Conservation (phyloP, 2,113 vertebrate species). For the Entomyzon cyanotis region DNA sequence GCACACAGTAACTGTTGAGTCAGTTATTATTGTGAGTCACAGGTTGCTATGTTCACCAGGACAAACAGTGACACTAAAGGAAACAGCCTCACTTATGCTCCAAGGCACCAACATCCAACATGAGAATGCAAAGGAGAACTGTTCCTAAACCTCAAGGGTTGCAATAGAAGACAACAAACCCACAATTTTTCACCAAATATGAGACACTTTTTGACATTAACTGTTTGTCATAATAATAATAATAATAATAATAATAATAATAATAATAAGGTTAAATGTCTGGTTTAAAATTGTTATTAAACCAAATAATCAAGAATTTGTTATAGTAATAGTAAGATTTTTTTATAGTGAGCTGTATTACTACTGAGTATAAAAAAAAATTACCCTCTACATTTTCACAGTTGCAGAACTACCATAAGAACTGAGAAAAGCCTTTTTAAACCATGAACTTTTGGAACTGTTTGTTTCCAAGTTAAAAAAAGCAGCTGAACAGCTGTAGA, state of each 20-base stretch:
- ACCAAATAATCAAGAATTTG: background rate
- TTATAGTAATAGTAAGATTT: background rate
- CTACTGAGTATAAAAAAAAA: background rate
- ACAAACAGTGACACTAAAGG: background rate
- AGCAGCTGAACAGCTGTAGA: background rate
- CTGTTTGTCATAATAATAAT: background rate
- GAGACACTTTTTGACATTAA: background rate
- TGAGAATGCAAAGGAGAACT: background rate
- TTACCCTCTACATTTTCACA: background rate
- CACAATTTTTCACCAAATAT: background rate
- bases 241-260: background rate
- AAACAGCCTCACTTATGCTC: background rate
- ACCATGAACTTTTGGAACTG: background rate
- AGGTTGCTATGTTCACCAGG: background rate
- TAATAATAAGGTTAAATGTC: background rate
- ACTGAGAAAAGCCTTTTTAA: background rate
- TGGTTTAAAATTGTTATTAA: background rate
- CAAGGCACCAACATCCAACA: background rate
- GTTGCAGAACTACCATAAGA: background rate
- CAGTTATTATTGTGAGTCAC: background rate
- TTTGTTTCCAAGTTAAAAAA: background rate
- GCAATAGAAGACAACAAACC: background rate
- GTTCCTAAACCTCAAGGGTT: background rate
- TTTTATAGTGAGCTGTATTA: background rate
- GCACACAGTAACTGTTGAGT: background rate